A percentile compares a stretch with the other conserved stretches of the same genome.
phyloP scores from a whole-genome alignment of 2,113 vertebrate species.

The Platichthys stellatus region DNA sequence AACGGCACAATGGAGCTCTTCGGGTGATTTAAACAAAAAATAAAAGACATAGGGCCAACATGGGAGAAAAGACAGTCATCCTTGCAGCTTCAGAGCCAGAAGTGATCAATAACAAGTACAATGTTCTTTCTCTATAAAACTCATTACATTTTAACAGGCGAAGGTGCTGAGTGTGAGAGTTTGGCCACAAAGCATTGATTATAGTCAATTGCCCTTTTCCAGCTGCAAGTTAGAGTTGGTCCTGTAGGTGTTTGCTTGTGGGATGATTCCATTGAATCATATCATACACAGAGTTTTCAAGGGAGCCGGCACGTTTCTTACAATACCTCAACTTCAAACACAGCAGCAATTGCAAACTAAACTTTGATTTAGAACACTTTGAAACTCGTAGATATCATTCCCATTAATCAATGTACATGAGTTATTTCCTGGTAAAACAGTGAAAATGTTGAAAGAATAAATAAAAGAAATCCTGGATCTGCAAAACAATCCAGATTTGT shows the following conservation, averaged over 20 bases:
- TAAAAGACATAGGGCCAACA: constrained; percentile 21
- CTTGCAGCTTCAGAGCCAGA: constrained; percentile 43
- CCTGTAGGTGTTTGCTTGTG: background rate
- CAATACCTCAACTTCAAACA: too few relatives aligned
- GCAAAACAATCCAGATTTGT: too few relatives aligned
- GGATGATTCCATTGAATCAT: too few relatives aligned
- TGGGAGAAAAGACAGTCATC: constrained; percentile 30
- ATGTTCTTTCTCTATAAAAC: constrained; percentile 58
- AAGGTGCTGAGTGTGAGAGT: constrained; percentile 60
- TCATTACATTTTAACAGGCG: constrained; percentile 67
- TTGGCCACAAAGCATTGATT: constrained; percentile 35
- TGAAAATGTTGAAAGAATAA: background rate
- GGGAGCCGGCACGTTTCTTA: background rate
- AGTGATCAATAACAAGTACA: constrained; percentile 59
- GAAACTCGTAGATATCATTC: background rate
- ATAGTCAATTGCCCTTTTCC: constrained; percentile 12
- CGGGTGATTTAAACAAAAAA: constrained; percentile 3
- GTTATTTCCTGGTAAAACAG: too few relatives aligned
- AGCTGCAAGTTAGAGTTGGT: constrained; percentile 23
- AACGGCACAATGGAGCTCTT: constrained; percentile 15
- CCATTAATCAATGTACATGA: too few relatives aligned
- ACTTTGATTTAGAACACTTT: too few relatives aligned
- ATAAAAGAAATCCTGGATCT: too few relatives aligned
- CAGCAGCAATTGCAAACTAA: too few relatives aligned
- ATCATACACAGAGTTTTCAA: background rate